Evolutionary conservation across 2,113 vertebrate species (phyloP).

Genomic region (Myiagra hebetior): DNA sequence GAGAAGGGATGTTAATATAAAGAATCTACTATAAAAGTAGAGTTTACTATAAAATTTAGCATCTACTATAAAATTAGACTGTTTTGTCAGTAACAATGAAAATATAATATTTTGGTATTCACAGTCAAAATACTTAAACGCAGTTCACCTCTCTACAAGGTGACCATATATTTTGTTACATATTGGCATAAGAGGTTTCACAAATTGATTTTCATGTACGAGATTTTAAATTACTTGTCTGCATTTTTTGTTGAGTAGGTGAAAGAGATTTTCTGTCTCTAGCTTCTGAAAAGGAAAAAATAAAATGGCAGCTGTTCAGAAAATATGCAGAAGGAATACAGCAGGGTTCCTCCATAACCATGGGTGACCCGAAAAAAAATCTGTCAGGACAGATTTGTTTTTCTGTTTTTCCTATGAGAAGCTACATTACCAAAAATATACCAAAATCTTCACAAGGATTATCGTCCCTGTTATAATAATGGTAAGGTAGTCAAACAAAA

Average conservation of each 20-base stretch:
- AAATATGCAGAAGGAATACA: background rate
- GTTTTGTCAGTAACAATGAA: background rate
- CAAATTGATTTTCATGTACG: background rate
- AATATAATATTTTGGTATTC: background rate
- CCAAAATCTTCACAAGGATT: background rate
- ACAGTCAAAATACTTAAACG: background rate
- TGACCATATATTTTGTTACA: background rate
- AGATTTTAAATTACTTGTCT: background rate
- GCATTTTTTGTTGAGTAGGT: background rate
- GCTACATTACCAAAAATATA: background rate
- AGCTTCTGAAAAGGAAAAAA: background rate
- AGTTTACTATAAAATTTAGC: background rate
- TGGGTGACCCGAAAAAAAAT: constrained; percentile 7
- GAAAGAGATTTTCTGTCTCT: background rate
- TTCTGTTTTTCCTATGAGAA: background rate
- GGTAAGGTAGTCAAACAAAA: background rate
- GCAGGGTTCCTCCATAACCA: background rate
- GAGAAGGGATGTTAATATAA: background rate
- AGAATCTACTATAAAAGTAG: background rate
- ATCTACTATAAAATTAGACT: background rate
- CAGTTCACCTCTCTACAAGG: background rate
- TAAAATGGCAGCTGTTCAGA: background rate
- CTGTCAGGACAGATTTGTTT: background rate
- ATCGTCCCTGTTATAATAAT: background rate
- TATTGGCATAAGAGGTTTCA: background rate